Percentiles rank a stretch among this genome's conserved stretches.
Evolutionary conservation across 2,113 vertebrate species (phyloP).

Genomic region (Zosterops hypoxanthus): DNA sequence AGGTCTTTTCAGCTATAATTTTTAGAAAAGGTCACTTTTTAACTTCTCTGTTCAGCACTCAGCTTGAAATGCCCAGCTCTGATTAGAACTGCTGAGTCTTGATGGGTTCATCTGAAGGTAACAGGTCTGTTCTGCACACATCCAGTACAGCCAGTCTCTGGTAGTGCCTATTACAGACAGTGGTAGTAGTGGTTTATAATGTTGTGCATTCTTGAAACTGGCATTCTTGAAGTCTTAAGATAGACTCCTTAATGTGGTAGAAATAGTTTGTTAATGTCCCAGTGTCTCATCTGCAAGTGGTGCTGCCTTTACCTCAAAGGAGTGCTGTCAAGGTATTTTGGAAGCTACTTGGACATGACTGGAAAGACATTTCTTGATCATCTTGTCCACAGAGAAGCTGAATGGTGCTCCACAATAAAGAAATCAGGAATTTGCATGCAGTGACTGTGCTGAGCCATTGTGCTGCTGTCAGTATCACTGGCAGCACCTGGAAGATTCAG

Average conservation of each 20-base stretch:
- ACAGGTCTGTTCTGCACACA: background rate
- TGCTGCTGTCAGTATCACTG: background rate
- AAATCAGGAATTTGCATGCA: background rate
- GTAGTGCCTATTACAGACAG: background rate
- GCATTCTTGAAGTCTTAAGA: background rate
- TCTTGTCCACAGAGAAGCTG: background rate
- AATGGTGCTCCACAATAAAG: background rate
- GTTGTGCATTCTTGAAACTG: background rate
- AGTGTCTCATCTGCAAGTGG: background rate
- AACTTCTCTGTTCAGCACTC: background rate
- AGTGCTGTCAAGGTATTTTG: background rate
- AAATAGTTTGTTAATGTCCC: background rate
- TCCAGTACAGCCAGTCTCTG: background rate
- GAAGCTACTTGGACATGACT: background rate
- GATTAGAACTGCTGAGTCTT: background rate
- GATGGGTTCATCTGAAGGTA: background rate
- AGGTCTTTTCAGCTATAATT: background rate
- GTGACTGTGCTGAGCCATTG: background rate
- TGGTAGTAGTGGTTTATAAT: background rate
- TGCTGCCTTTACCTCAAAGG: background rate
- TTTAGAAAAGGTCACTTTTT: background rate
- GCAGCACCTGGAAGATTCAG: background rate
- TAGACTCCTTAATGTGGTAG: background rate
- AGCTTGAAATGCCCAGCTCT: background rate
- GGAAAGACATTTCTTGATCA: background rate